These are phyloP conservation scores for Dromococcyx pavoninus DNA, from an alignment of 2,797 vertebrate species.

Conservation along the genomic window DNA sequence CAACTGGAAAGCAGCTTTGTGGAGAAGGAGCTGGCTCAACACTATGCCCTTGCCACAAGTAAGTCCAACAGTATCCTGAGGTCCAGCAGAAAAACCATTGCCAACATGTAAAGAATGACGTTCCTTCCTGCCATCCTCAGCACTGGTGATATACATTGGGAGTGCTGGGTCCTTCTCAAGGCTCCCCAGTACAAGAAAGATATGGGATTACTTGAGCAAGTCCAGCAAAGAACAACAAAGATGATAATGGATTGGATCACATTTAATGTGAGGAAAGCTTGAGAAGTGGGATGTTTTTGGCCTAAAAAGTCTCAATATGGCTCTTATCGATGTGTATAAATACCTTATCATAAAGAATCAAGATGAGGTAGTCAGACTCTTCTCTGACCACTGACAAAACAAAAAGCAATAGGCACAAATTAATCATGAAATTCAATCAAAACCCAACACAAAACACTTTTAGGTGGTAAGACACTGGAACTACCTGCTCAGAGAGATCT, in stretches of 20 bases:
- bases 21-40: neutral
- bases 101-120: neutral
- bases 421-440: neutral
- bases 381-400: neutral
- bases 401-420: neutral
- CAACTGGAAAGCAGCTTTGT: neutral
- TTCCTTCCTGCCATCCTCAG: neutral
- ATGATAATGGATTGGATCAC: neutral
- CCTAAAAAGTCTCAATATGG: neutral
- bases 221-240: neutral
- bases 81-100: neutral
- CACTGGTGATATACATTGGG: neutral
- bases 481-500: neutral
- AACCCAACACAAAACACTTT: neutral
- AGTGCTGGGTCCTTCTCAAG: neutral
- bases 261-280: neutral
- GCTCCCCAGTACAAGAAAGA: neutral
- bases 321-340: neutral
- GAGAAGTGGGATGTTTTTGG: neutral
- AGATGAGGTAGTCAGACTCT: neutral
- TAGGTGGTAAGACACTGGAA: neutral
- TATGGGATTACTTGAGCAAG: neutral
- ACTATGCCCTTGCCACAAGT: neutral
- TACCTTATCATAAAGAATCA: neutral
- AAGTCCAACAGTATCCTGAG: neutral